These are phyloP conservation scores for Cotesia typhae DNA, from an alignment of 1,140 invertebrate species.

Conservation along the genomic window DNA sequence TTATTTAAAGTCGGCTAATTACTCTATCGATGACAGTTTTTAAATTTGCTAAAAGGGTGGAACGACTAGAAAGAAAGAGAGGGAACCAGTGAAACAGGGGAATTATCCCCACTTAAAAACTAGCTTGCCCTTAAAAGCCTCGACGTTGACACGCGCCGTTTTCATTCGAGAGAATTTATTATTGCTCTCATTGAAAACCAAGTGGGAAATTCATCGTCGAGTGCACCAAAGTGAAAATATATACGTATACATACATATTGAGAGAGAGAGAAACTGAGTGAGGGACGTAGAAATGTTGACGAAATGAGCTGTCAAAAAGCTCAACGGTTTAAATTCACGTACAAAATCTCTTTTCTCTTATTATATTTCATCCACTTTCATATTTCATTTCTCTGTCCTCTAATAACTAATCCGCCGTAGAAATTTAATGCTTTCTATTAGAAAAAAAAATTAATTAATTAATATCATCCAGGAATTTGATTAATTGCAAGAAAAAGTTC, in stretches of 20 bases:
- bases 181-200: constrained; percentile 22
- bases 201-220: constrained; percentile 22
- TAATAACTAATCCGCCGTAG: too few species aligned
- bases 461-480: too few species aligned
- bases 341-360: constrained; percentile 16
- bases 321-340: constrained; percentile 21
- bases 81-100: constrained; percentile 7
- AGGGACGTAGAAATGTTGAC: constrained; percentile 2
- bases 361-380: neutral
- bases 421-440: too few species aligned
- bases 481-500: too few species aligned
- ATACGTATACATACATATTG: constrained; percentile 4
- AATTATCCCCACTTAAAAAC: constrained; percentile 5
- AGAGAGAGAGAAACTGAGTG: constrained; percentile 14
- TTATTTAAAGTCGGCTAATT: neutral
- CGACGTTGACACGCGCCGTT: constrained; percentile 19
- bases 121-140: neutral
- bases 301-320: constrained; percentile 31
- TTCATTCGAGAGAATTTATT: constrained; percentile 31
- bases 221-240: constrained; percentile 1
- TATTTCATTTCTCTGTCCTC: neutral
- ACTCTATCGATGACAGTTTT: constrained; percentile 12
- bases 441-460: too few species aligned
- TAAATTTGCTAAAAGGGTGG: neutral
- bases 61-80: too few species aligned